phyloP scores from a whole-genome alignment of 2,113 vertebrate species.

The Tetrao urogallus region DNA sequence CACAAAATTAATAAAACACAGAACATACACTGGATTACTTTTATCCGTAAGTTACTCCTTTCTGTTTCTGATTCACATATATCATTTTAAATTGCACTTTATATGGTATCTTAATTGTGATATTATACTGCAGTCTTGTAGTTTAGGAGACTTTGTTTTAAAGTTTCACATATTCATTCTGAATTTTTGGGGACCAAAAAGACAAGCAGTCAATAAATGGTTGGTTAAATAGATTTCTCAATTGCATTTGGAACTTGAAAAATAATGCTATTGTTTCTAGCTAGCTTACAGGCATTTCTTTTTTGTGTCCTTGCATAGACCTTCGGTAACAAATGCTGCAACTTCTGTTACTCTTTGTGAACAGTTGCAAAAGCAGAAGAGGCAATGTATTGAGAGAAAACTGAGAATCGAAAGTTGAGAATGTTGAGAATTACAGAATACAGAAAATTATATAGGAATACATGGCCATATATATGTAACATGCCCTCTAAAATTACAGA shows the following conservation, averaged over 20 bases:
- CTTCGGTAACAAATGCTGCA: neutral
- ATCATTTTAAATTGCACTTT: neutral
- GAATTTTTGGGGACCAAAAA: neutral
- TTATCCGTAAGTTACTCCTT: neutral
- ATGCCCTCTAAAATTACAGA: neutral
- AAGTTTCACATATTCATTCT: neutral
- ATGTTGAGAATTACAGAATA: neutral
- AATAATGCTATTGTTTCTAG: neutral
- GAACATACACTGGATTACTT: neutral
- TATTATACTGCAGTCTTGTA: neutral
- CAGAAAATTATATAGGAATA: neutral
- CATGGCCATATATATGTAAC: neutral
- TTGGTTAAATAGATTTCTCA: neutral
- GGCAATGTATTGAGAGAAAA: too few relatives aligned
- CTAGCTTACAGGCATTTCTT: fast-evolving
- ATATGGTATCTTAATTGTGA: neutral
- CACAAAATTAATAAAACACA: neutral
- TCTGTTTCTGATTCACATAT: neutral
- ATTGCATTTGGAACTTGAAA: neutral
- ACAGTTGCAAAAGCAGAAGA: neutral
- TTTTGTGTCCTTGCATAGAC: neutral
- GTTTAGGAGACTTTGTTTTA: neutral
- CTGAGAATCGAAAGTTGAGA: too few relatives aligned
- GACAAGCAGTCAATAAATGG: neutral
- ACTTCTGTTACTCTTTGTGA: neutral